Evolutionary conservation across 1,140 invertebrate species (phyloP), one percentile per base, ranked within the genome.

Genomic region (Bilobella aurantiaca): DNA sequence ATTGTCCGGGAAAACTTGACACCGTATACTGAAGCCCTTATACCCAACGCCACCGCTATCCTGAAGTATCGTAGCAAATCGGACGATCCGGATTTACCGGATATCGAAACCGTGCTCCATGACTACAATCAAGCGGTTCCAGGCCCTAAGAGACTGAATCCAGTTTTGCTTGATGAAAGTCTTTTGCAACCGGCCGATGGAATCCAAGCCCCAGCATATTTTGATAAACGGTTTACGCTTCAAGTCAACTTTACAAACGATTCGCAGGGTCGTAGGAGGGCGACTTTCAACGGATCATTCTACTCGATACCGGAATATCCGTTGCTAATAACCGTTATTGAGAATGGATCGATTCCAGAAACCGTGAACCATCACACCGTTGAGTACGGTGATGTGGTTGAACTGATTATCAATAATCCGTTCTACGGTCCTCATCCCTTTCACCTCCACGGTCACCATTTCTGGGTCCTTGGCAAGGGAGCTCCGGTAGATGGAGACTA

Each of bases 391-490:
- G 58, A 29, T 27, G 58, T 57, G 12, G 46, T 63, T 5, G 14
- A 63, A 56, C 14, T 63, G 5, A 29, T 63, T 2, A 3, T 63
- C 3, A 56, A 63, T 32, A 56, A 63, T 56, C 47, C 3, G 3
- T 14, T 14, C 27, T 5, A 53, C 47, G 25, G 21, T n/a, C 12
- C 27, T 14, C 62, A 63, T 28, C 62, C 62, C 3, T 56, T 63
- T 56, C 62, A 63, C 31, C n/a, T 63, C 3, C 62, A 63, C 25
- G 62, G 62, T 12, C 47, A 63, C 42, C 18, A 32, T 12, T 63
- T 63, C 27, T 63, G 62, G 62, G 62, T 63, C 2, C 14, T 63
- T 37, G 62, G 62, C 21, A 18, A 16, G 3, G 62, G 62, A 21
- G 28, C 25, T 14, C 12, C 58, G 18, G 28, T 21, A 14, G 62